Evolutionary conservation across 2,888 invertebrate genomes (phyloP).

Genomic region (Chironomus riparius): DNA sequence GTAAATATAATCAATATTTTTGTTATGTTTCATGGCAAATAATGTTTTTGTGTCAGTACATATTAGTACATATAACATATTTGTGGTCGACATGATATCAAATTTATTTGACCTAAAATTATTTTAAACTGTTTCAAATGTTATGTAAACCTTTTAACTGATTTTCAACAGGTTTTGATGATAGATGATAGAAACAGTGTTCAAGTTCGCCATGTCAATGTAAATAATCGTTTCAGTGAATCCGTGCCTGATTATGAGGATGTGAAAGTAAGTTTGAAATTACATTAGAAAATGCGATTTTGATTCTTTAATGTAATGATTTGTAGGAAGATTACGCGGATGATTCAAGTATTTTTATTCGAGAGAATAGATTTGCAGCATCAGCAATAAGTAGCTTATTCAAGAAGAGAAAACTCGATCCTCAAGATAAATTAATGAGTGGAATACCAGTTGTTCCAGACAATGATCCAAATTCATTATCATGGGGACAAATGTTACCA

Average conservation of each 20-base stretch:
- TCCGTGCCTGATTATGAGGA: slow-evolving; percentile 61
- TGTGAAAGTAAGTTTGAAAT: slow-evolving; percentile 46
- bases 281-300: too few species aligned
- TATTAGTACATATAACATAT: too few species aligned
- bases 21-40: background rate
- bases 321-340: slow-evolving; percentile 41
- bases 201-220: slow-evolving; percentile 46
- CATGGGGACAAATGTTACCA: slow-evolving; percentile 41
- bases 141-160: too few species aligned
- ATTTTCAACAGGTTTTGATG: slow-evolving; percentile 38
- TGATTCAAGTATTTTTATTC: slow-evolving; percentile 38
- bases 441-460: slow-evolving; percentile 28
- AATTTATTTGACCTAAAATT: too few species aligned
- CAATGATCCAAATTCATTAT: slow-evolving; percentile 34
- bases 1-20: slow-evolving; percentile 38
- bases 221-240: slow-evolving; percentile 44
- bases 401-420: slow-evolving; percentile 21
- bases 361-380: slow-evolving; percentile 41
- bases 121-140: too few species aligned
- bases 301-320: too few species aligned
- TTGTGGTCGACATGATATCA: too few species aligned
- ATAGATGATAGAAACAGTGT: slow-evolving; percentile 50
- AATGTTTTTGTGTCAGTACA: background rate
- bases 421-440: slow-evolving; percentile 2
- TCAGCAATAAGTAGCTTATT: slow-evolving; percentile 17